Percentiles rank a stretch among this genome's conserved stretches.
Evolutionary conservation across 2,888 invertebrate species (phyloP).

Genomic region (Agrotis puta): DNA sequence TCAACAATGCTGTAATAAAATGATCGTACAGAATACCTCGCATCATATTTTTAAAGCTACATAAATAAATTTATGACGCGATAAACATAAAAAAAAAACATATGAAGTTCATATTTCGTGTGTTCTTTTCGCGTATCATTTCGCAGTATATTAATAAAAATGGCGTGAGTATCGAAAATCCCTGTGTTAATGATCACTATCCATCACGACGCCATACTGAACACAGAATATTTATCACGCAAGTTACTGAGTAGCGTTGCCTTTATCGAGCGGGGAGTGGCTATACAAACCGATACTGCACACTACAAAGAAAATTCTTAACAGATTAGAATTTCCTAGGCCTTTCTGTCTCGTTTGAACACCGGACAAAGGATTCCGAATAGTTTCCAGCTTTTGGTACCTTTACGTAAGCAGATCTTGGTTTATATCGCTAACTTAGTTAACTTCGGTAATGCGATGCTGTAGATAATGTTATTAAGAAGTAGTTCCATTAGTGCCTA

Average conservation of each 20-base stretch:
- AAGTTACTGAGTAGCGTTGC: constrained; percentile 26
- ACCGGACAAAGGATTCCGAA: constrained; percentile 28
- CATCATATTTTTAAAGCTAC: not conserved
- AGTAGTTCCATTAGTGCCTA: not conserved
- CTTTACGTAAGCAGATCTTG: not conserved
- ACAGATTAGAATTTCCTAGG: constrained; percentile 56
- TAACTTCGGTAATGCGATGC: not conserved
- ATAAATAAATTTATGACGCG: not conserved
- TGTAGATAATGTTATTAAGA: not conserved
- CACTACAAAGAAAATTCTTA: constrained; percentile 53
- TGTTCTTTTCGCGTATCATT: not conserved
- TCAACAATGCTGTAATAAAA: not conserved
- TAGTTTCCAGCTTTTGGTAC: constrained; percentile 22
- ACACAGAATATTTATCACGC: constrained; percentile 27
- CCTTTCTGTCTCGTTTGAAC: constrained; percentile 20
- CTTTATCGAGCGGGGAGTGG: constrained; percentile 33
- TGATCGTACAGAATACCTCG: not conserved
- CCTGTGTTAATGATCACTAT: constrained; percentile 26
- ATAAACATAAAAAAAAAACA: not conserved
- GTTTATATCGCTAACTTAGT: not conserved
- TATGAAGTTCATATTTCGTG: not conserved
- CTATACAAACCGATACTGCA: constrained; percentile 34
- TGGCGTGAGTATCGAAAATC: not conserved
- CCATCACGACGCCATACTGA: constrained; percentile 19
- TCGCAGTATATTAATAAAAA: constrained; percentile 10